phyloP scores from a whole-genome alignment of 2,888 invertebrate genomes.

The Doris montereyensis region DNA sequence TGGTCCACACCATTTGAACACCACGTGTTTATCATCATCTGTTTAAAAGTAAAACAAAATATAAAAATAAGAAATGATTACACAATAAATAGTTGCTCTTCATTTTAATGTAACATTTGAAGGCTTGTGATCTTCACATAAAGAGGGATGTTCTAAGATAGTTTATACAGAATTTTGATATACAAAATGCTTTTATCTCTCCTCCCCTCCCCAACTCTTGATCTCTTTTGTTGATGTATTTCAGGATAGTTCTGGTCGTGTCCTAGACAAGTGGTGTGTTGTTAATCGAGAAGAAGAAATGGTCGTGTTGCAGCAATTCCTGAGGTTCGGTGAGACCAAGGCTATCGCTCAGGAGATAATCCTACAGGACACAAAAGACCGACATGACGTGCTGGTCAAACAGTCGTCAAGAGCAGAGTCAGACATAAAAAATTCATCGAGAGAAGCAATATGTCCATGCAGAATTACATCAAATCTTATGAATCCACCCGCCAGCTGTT shows the following conservation, averaged over 20 bases:
- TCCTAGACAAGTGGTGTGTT: constrained; percentile 91
- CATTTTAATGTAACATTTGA: too few species aligned
- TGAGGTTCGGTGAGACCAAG: constrained; percentile 90
- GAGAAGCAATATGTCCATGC: constrained; percentile 70
- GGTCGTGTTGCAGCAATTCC: constrained; percentile 91
- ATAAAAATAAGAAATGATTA: too few species aligned
- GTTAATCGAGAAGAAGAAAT: constrained; percentile 91
- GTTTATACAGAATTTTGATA: too few species aligned
- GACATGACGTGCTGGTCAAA: constrained; percentile 62
- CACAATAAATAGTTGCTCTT: too few species aligned
- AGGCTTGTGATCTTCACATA: too few species aligned
- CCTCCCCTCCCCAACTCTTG: too few species aligned
- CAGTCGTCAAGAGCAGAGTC: constrained; percentile 73
- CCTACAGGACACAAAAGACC: constrained; percentile 72
- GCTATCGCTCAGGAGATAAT: constrained; percentile 82
- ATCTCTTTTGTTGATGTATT: too few species aligned
- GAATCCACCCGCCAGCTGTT: constrained; percentile 63
- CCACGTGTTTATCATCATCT: too few species aligned
- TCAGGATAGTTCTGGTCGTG: constrained; percentile 87
- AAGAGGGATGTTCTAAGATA: too few species aligned
- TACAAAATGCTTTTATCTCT: too few species aligned
- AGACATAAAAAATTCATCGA: constrained; percentile 78
- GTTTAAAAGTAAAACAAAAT: too few species aligned
- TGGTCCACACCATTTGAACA: too few species aligned
- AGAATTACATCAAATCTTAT: constrained; percentile 65